Base-by-base conservation (phyloP, 2,113 vertebrate species). In the Taurulus bubalis region DNA sequence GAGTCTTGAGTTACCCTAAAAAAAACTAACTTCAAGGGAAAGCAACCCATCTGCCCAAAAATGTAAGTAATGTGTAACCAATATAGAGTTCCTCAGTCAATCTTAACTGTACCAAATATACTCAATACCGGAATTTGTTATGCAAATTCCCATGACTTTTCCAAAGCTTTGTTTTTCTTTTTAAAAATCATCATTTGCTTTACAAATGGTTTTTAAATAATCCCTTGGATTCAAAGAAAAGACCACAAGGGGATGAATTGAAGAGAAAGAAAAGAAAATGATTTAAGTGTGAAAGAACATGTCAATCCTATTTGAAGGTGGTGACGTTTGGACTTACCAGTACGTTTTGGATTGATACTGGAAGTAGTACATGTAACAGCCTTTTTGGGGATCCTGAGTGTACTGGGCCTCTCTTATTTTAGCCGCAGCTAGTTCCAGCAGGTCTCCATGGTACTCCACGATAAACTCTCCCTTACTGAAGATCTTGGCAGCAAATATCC, bases 291-390 rank as follows among this genome's bases (percentile, higher is more conserved):
- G 0, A 38, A 28, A 28, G 0, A 4, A 34, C 6, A 0, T 2
- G 14, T 65, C 12, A 28, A 3, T 24, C 22, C 24, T 1, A 30
- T 38, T 11, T 42, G 2, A 53, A 34, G 32, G 26, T 20, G 24
- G 7, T 45, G 40, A 70, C 7, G 51, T 34, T 63, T 81, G 3
- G 6, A 83, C 97, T 96, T 82, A 99, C 98, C 98, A 99, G 94
- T 97, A 99, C 0, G 96, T 97, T 93, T 97, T 98, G 82, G 94
- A 95, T 84, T 96, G 93, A 90, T 97, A 97, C 90, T 97, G 97
- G 88, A 99, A 99, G 80, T 99, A 99, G 91, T 99, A 99, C 98
- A 99, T 99, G 91, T 98, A 99, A 95, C 98, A 99, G 93, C 98
- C 98, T 0, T 96, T 97, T 74, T 95, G 91, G 12, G 97, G 97